Conservation (phyloP, 2,888 invertebrate species). For the Eurois occulta region DNA sequence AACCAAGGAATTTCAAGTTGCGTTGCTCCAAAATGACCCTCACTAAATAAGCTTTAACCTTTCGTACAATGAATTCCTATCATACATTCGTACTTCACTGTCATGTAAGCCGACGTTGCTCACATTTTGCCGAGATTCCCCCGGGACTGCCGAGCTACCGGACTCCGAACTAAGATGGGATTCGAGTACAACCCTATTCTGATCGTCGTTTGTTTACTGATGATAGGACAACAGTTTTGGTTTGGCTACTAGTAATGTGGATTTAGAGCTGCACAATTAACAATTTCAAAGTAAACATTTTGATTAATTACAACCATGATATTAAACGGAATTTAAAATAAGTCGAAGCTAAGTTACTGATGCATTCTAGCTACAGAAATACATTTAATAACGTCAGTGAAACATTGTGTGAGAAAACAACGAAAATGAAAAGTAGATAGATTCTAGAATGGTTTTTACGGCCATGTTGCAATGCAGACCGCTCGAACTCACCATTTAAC, state of each 20-base stretch:
- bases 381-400: background rate
- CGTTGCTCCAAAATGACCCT: constrained; percentile 48
- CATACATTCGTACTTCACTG: constrained; percentile 61
- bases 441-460: background rate
- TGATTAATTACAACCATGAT: background rate
- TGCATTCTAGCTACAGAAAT: background rate
- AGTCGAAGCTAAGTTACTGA: background rate
- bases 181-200: constrained; percentile 64
- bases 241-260: background rate
- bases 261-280: background rate
- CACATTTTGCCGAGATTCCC: constrained; percentile 71
- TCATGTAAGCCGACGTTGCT: constrained; percentile 66
- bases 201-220: constrained; percentile 25
- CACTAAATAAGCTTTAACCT: constrained; percentile 65
- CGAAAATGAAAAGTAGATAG: background rate
- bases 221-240: too few relatives aligned
- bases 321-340: background rate
- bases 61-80: constrained; percentile 61
- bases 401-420: background rate
- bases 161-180: constrained; percentile 63
- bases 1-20: constrained; percentile 49
- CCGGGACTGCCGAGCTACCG: constrained; percentile 66
- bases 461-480: background rate
- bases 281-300: background rate
- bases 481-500: background rate